Evolutionary conservation across 2,888 invertebrate genomes (phyloP), one percentile per base, ranked within the genome.

Genomic region (Prionchulus punctatus): DNA sequence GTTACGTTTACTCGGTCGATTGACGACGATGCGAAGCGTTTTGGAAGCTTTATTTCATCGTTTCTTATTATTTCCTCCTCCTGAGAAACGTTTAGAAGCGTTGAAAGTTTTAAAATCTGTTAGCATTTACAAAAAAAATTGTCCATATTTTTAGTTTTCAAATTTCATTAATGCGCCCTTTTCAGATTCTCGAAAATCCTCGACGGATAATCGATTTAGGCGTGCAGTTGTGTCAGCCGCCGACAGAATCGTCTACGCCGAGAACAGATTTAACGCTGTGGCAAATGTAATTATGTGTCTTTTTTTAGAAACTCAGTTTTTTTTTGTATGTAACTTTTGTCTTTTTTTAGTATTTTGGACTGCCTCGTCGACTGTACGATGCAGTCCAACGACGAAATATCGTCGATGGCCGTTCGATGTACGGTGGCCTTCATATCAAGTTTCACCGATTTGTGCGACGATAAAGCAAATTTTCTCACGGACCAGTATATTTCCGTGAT

Each of bases 21-120:
- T 87, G 27, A 82, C 85, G 0, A 70, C 71, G 1, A 63, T 92
- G 50, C 79, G 91, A 18, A 89, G 91, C 7, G 90, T 91, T 45
- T 74, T 92, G 48, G 91, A 91, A 70, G 89, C 91, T 0, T 77
- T 92, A 1, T 91, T 91, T 70, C 91, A 92, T 72, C 79, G 91
- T 56, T 88, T 91, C 84, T 74, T 91, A 2, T 77, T 91, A 0
- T 82, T 90, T 72, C 89, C 91, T 21, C 84, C 86, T 0, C 82
- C 86, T 0, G 79, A 82, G 45, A 86, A 88, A 70, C 79, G 91
- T 45, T 79, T 86, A 7, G 90, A 91, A 65, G 85, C 90, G 0
- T 69, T 92, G 30, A 80, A 85, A 60, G 86, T 87, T 62, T 79
- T 86, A 1, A 80, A 84, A 61, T 89, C 90, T 72, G 77, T 78